A percentile compares a stretch with the other conserved stretches of the same genome.
Evolutionary conservation across 2,888 invertebrate species (phyloP).

Genomic region (Scaptomyza caliginosa): DNA sequence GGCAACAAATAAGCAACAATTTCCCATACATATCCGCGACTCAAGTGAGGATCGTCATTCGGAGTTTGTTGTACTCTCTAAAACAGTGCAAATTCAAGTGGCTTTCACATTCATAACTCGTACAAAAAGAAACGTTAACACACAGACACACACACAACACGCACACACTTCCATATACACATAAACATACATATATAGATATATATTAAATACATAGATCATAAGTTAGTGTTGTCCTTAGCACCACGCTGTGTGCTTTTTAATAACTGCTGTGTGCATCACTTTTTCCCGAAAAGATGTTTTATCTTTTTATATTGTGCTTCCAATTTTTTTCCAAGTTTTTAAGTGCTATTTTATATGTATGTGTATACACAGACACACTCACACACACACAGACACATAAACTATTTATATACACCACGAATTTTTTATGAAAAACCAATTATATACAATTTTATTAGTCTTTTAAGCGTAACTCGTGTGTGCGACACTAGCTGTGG

Average conservation of each 20-base stretch:
- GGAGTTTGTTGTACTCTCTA: no score
- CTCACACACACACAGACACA: slow-evolving; percentile 11
- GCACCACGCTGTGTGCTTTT: slow-evolving; percentile 19
- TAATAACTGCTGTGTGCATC: slow-evolving; percentile 30
- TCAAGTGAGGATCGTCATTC: slow-evolving; percentile 40
- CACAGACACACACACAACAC: slow-evolving; percentile 8
- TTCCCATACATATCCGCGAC: slow-evolving; percentile 26
- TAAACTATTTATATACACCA: slow-evolving; percentile 62
- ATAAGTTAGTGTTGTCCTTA: slow-evolving; percentile 35
- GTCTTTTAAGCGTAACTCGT: slow-evolving; percentile 48
- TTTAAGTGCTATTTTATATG: slow-evolving; percentile 56
- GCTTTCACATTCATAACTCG: slow-evolving; percentile 52
- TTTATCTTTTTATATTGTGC: slow-evolving; percentile 53
- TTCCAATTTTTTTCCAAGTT: slow-evolving; percentile 55
- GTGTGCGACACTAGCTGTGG: slow-evolving; percentile 64
- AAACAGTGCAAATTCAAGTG: slow-evolving; percentile 47
- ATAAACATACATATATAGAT: slow-evolving; percentile 33
- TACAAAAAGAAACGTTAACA: slow-evolving; percentile 17
- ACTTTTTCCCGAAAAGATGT: slow-evolving; percentile 12
- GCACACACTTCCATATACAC: slow-evolving; percentile 19
- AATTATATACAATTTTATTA: slow-evolving; percentile 53
- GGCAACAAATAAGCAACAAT: slow-evolving; percentile 37
- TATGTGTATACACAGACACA: slow-evolving; percentile 14
- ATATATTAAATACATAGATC: slow-evolving; percentile 34
- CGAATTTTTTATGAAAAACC: slow-evolving; percentile 69